Evolutionary conservation across 2,888 invertebrate genomes (phyloP), one percentile per base, ranked within the genome.

Genomic region (Laothoe populi): DNA sequence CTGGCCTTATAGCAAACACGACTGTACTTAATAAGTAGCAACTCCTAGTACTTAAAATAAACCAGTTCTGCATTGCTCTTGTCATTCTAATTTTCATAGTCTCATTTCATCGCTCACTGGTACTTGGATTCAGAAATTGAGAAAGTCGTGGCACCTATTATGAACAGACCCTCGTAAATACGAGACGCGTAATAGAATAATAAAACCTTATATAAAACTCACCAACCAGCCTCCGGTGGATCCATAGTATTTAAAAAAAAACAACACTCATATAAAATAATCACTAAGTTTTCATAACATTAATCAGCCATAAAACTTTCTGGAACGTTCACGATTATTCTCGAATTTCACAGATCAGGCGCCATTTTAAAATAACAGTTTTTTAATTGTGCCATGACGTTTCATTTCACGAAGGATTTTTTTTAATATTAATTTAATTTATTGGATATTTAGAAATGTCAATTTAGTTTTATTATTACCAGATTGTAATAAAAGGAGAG

Each of bases 271-370:
- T 23, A 46, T 13, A 5, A 11, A 13, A 7, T 31, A 53, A 53
- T 35, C 10, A 16, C 31, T 19, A 35, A 53, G 53, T 53, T 35
- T 31, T 8, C 19, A 19, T 10, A 53, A 53, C 31, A 31, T 19
- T 31, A 53, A 53, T 53, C 31, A 53, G 31, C 35, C 31, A 53
- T 19, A 53, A 53, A 53, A 35, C 53, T 53, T 53, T 35, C 45
- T 46, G 11, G 44, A 59, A 59, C 16, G n/a, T 44, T 44, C 16
- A 26, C 45, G 46, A 59, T 4, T 35, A 59, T 46, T 59, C 31
- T 4, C 45, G 59, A 59, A 45, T 24, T 44, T 59, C 19, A 1
- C 16, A 31, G 59, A 35, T 19, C 10, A 11, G 53, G 3, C 31
- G 11, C 11, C 21, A 21, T 31, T 35, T 53, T 53, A 53, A 49